Conservation (phyloP, 2,797 vertebrate species). For the Saxicola maurus region DNA sequence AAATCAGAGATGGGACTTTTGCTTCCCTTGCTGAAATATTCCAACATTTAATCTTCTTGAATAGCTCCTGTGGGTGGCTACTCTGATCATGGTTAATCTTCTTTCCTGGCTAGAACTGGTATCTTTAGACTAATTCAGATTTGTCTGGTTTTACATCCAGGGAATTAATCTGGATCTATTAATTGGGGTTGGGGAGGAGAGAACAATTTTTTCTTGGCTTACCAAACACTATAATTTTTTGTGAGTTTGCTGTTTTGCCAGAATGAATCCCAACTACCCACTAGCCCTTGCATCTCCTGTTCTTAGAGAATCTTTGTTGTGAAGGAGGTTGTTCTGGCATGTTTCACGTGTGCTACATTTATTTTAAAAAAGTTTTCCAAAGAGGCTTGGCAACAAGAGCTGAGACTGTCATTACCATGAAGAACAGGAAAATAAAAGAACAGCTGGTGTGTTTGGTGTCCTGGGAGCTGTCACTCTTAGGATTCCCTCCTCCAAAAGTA, state of each 20-base stretch:
- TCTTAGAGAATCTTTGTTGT: background rate
- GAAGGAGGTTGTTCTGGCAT: background rate
- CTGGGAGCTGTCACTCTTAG: background rate
- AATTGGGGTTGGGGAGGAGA: fast-evolving
- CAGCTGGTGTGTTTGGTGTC: slow-evolving; percentile 24
- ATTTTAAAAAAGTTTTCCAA: slow-evolving; percentile 28
- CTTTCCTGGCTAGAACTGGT: background rate
- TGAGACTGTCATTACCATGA: slow-evolving; percentile 5
- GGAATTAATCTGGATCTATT: background rate
- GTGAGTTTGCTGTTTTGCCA: background rate
- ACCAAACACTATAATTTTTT: background rate
- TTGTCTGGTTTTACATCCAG: background rate
- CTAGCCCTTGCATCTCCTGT: background rate
- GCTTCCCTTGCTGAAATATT: background rate
- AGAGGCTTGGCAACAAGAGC: background rate
- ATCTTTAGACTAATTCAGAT: background rate
- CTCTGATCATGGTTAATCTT: background rate
- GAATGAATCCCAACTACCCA: background rate
- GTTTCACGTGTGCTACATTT: background rate
- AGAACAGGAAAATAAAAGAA: background rate
- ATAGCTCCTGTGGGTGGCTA: background rate
- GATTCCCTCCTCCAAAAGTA: slow-evolving; percentile 41
- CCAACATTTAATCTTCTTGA: background rate
- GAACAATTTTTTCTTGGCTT: background rate
- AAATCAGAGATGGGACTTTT: background rate